These are phyloP conservation scores for Meriones unguiculatus DNA, from an alignment of 2,113 vertebrate genomes.

Conservation along the genomic window DNA sequence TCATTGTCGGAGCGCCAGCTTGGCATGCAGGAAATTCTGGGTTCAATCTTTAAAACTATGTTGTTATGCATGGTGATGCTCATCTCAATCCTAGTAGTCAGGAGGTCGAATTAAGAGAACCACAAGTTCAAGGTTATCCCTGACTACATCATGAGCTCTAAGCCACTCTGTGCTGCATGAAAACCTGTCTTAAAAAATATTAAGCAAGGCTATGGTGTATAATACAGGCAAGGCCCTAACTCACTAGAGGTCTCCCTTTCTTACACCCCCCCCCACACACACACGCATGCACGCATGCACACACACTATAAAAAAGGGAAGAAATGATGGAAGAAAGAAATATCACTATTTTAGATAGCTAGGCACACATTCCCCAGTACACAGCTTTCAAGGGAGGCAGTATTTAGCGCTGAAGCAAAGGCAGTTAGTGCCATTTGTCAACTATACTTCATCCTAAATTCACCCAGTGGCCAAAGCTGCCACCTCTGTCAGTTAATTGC, in stretches of 20 bases:
- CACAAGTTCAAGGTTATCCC: background rate
- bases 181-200: background rate
- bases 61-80: too few species aligned
- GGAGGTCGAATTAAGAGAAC: background rate
- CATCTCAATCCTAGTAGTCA: accelerated
- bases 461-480: background rate
- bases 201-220: background rate
- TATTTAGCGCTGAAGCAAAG: background rate
- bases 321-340: too few species aligned
- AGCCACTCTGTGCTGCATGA: background rate
- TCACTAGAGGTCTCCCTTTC: background rate
- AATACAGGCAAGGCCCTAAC: background rate
- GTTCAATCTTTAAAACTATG: background rate
- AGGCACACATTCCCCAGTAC: background rate
- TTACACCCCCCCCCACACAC: too few species aligned
- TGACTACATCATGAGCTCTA: background rate
- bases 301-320: background rate
- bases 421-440: background rate
- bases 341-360: background rate
- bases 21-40: background rate
- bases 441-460: background rate
- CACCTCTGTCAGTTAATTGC: background rate
- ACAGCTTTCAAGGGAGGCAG: too few species aligned
- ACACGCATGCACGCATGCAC: background rate
- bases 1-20: background rate